Evolutionary conservation across 1,140 invertebrate genomes (phyloP).

Genomic region (Drosophila lacertosa): DNA sequence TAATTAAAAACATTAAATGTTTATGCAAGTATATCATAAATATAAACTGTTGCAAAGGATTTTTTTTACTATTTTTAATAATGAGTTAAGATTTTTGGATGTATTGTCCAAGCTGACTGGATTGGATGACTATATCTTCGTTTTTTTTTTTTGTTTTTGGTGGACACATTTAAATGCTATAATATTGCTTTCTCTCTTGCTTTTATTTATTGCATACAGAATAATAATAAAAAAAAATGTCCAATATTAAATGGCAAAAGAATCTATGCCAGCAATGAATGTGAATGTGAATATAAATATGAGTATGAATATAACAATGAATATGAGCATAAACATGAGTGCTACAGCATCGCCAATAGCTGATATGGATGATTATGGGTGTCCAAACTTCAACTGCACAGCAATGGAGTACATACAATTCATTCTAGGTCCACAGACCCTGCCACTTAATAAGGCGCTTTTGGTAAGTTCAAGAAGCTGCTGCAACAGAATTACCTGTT

Average conservation of each 20-base stretch:
- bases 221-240: no score
- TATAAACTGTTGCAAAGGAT: no score
- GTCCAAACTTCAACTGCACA: constrained; percentile 85
- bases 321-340: constrained; percentile 22
- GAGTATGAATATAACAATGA: constrained; percentile 24
- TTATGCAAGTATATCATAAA: no score
- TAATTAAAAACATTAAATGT: no score
- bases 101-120: no score
- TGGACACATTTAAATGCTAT: no score
- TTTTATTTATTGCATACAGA: no score
- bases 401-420: constrained; percentile 85
- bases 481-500: background rate
- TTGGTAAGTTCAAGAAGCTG: constrained; percentile 70
- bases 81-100: no score
- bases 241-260: constrained; percentile 4
- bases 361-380: constrained; percentile 47
- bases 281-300: constrained; percentile 6
- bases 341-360: constrained; percentile 2
- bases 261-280: constrained; percentile 15
- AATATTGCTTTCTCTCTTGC: no score
- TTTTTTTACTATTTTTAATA: no score
- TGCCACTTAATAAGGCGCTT: constrained; percentile 85
- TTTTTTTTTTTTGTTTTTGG: no score
- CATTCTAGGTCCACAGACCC: constrained; percentile 84
- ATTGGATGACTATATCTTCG: no score